These are phyloP conservation scores for Pollenia amentaria DNA, from an alignment of 2,888 invertebrate species.

Conservation along the genomic window DNA sequence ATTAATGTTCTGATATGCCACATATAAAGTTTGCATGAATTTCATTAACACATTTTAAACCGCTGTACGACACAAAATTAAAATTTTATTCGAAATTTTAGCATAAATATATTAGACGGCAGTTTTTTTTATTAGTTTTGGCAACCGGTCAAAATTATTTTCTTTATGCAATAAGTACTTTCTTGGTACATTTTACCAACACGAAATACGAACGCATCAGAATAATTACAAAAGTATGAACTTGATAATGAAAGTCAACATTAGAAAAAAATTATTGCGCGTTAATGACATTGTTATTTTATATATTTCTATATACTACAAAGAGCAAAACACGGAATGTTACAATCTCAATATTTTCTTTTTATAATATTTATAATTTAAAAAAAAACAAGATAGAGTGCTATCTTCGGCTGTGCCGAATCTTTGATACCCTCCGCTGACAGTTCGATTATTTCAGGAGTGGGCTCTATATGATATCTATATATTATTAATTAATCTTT, in stretches of 20 bases:
- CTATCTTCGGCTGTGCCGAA: too few relatives aligned
- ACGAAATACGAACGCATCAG: not conserved
- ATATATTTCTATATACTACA: not conserved
- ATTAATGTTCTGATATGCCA: not conserved
- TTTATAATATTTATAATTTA: not conserved
- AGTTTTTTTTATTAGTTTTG: not conserved
- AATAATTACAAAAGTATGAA: not conserved
- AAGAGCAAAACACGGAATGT: not conserved
- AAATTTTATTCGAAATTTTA: not conserved
- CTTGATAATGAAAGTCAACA: constrained; percentile 18
- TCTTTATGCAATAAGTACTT: too few relatives aligned
- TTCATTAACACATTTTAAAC: not conserved
- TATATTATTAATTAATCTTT: too few relatives aligned
- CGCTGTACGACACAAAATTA: not conserved
- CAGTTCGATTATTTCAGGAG: too few relatives aligned
- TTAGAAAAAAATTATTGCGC: not conserved
- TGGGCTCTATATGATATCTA: too few relatives aligned
- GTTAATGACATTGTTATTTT: constrained; percentile 26
- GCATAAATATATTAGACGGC: too few relatives aligned
- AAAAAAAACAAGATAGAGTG: too few relatives aligned
- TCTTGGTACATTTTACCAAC: too few relatives aligned
- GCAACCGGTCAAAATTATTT: constrained; percentile 44
- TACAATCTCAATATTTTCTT: not conserved
- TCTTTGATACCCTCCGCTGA: too few relatives aligned
- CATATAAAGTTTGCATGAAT: not conserved